These are phyloP conservation scores for Epinephelus moara DNA, from an alignment of 2,113 vertebrate genomes.

Conservation along the genomic window DNA sequence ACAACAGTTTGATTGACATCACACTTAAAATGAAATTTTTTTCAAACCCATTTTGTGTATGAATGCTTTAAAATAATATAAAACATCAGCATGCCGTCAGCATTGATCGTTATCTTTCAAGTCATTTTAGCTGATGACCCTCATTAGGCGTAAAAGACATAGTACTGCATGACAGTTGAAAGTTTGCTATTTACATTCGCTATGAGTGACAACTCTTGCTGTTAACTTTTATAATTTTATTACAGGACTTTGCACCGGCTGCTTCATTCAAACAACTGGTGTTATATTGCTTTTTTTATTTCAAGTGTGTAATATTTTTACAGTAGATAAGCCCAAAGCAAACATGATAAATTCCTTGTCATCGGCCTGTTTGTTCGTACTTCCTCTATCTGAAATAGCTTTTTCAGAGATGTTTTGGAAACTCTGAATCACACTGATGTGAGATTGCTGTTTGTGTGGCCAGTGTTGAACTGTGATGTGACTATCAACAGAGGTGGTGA, in stretches of 20 bases:
- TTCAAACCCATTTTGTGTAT: not conserved
- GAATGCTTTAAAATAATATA: not conserved
- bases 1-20: not conserved
- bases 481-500: constrained; percentile 5
- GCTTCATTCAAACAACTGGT: not conserved
- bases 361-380: not conserved
- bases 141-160: not conserved
- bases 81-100: not conserved
- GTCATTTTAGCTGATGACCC: not conserved
- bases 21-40: not conserved
- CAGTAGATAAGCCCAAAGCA: not conserved
- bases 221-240: constrained; percentile 2
- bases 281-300: not conserved
- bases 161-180: not conserved
- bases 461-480: not conserved
- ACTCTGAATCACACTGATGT: constrained; percentile 4
- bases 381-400: not conserved
- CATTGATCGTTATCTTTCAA: not conserved
- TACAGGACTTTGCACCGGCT: not conserved
- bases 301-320: not conserved
- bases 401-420: not conserved
- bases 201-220: not conserved
- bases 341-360: not conserved
- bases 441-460: not conserved
- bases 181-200: not conserved